Evolutionary conservation across 2,888 invertebrate species (phyloP).

Genomic region (Pyrocoelia pectoralis): DNA sequence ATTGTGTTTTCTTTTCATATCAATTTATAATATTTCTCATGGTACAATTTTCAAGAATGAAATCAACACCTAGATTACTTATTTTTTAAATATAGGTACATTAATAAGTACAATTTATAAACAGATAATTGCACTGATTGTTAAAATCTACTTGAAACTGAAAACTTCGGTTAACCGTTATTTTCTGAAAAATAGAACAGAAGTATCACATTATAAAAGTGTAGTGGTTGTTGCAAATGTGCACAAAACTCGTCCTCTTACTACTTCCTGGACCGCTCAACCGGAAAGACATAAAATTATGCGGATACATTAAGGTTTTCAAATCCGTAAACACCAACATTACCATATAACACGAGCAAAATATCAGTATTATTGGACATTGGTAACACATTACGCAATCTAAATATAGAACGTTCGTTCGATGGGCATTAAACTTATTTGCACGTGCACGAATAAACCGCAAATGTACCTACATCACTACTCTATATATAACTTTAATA

Average conservation of each 20-base stretch:
- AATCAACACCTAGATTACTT: too few relatives aligned
- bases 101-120: too few relatives aligned
- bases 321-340: slow-evolving; percentile 29
- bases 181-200: background rate
- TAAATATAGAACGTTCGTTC: slow-evolving; percentile 39
- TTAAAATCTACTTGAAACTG: background rate
- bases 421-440: slow-evolving; percentile 36
- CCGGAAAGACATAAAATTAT: slow-evolving; percentile 30
- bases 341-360: slow-evolving; percentile 26
- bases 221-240: slow-evolving; percentile 21
- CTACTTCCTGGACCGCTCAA: slow-evolving; percentile 24
- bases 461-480: slow-evolving; percentile 28
- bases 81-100: too few relatives aligned
- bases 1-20: too few relatives aligned
- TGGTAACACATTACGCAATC: slow-evolving; percentile 37
- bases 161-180: background rate
- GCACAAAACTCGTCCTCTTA: slow-evolving; percentile 18
- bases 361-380: slow-evolving; percentile 25
- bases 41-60: too few relatives aligned
- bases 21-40: too few relatives aligned
- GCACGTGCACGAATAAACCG: slow-evolving; percentile 36
- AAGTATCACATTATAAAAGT: slow-evolving; percentile 27
- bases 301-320: slow-evolving; percentile 34
- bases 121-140: background rate
- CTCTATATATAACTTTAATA: slow-evolving; percentile 46